A percentile compares a stretch with the other conserved stretches of the same genome.
These are phyloP conservation scores for Cephus nigrinus DNA, from an alignment of 2,888 invertebrate genomes.

Conservation along the genomic window DNA sequence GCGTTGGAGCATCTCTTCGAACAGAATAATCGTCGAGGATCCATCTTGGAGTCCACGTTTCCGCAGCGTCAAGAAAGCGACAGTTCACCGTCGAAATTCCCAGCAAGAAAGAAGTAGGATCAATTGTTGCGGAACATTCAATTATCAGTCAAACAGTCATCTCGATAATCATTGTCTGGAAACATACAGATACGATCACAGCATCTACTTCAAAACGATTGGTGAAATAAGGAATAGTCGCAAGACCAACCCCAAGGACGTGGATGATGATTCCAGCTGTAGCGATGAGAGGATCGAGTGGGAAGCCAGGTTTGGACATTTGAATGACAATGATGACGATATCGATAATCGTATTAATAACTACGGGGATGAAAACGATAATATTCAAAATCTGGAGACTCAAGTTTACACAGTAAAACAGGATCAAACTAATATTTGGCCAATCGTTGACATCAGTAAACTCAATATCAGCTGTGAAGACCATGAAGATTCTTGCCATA, in stretches of 20 bases:
- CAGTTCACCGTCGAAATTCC: constrained; percentile 28
- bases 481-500: not conserved
- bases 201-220: constrained; percentile 63
- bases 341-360: not conserved
- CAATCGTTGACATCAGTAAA: constrained; percentile 41
- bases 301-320: constrained; percentile 21
- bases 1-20: constrained; percentile 45
- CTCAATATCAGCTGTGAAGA: constrained; percentile 19
- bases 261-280: constrained; percentile 29
- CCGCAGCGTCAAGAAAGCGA: constrained; percentile 37
- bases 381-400: not conserved
- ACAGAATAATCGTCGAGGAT: constrained; percentile 43
- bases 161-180: constrained; percentile 58
- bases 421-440: constrained; percentile 29
- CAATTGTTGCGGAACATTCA: constrained; percentile 54
- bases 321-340: not conserved
- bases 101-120: constrained; percentile 44
- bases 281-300: constrained; percentile 40
- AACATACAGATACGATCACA: constrained; percentile 60
- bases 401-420: not conserved
- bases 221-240: constrained; percentile 54
- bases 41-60: constrained; percentile 39
- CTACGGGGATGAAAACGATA: not conserved
- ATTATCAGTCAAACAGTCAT: constrained; percentile 56
- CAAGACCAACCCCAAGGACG: constrained; percentile 13